A percentile compares a stretch with the other conserved stretches of the same genome.
These are phyloP conservation scores for Progne subis DNA, from an alignment of 2,113 vertebrate genomes.

Conservation along the genomic window DNA sequence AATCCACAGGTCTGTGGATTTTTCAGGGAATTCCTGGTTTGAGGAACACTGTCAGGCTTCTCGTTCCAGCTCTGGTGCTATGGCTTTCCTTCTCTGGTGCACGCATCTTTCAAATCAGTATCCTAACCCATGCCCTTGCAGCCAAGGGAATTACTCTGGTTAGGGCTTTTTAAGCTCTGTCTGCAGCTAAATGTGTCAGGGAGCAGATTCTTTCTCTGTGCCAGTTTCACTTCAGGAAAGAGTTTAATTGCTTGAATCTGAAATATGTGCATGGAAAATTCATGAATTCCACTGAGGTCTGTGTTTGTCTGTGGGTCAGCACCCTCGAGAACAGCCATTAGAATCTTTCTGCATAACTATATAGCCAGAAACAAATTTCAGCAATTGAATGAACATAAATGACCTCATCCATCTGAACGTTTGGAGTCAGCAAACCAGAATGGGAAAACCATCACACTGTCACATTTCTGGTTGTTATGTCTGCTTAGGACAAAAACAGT, in stretches of 20 bases:
- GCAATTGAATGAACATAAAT: slow-evolving; percentile 1
- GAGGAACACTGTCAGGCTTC: not conserved
- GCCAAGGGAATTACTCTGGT: not conserved
- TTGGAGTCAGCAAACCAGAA: slow-evolving; percentile 26
- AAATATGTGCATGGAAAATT: not conserved
- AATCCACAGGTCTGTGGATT: not conserved
- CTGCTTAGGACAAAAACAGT: not conserved
- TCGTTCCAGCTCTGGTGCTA: not conserved
- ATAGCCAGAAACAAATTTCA: not conserved
- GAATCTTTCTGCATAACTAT: not conserved
- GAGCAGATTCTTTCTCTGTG: not conserved
- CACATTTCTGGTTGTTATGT: not conserved
- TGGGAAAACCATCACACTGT: not conserved
- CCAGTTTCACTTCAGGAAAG: not conserved
- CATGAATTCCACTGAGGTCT: not conserved
- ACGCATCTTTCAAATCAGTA: not conserved
- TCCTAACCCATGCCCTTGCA: not conserved
- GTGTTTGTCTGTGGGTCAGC: slow-evolving; percentile 24
- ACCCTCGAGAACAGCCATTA: not conserved
- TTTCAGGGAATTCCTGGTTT: not conserved
- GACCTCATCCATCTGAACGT: slow-evolving; percentile 5
- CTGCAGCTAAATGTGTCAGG: not conserved
- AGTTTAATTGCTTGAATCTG: slow-evolving; percentile 30
- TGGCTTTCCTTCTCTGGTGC: not conserved
- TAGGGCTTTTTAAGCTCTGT: not conserved